A percentile compares a stretch with the other conserved stretches of the same genome.
These are phyloP conservation scores for Corythornis vintsioides DNA, from an alignment of 2,113 vertebrate species.

Conservation along the genomic window DNA sequence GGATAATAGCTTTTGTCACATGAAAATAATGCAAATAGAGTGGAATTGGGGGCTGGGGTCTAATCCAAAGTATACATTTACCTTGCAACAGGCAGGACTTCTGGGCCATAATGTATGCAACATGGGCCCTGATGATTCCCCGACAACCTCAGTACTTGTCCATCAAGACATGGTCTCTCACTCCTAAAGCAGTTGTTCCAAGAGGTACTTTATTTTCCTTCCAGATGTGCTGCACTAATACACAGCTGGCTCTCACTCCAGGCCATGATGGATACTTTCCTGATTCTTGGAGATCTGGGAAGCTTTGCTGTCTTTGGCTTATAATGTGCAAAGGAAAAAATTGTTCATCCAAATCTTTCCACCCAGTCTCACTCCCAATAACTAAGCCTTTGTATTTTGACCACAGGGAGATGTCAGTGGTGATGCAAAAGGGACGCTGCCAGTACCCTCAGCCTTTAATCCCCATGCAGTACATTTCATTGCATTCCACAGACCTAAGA, in stretches of 20 bases:
- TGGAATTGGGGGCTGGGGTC: background rate
- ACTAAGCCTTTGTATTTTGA: background rate
- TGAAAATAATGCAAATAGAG: background rate
- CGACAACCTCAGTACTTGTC: background rate
- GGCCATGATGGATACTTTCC: background rate
- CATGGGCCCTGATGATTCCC: background rate
- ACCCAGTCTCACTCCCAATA: background rate
- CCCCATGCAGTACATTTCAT: background rate
- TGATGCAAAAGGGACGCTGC: background rate
- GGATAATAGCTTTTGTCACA: background rate
- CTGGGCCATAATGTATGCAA: background rate
- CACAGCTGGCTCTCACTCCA: background rate
- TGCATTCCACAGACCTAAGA: background rate
- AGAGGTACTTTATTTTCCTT: background rate
- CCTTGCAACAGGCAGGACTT: background rate
- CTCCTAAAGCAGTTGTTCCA: background rate
- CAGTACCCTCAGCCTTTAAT: conserved; percentile 18
- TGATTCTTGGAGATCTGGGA: conserved; percentile 12
- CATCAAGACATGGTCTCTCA: background rate
- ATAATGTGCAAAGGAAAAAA: background rate
- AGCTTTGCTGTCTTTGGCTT: background rate
- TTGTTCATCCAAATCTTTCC: background rate
- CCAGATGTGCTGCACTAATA: background rate
- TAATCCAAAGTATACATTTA: background rate
- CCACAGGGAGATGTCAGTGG: background rate